These are phyloP conservation scores for Porites rus DNA, from an alignment of 92 coral and sea anemone genomes.

Conservation along the genomic window DNA sequence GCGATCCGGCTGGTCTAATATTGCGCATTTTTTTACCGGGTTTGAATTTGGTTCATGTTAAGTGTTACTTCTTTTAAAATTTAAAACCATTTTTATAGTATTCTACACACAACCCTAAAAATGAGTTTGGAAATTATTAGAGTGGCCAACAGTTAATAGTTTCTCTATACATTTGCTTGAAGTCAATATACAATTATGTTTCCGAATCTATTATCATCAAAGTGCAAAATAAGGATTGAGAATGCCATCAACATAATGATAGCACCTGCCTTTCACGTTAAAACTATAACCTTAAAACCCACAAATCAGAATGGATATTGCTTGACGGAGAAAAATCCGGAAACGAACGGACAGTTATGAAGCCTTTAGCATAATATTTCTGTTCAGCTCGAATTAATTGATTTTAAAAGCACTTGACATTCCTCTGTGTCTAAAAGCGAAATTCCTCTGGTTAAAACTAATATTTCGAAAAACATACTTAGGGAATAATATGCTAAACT, in stretches of 20 bases:
- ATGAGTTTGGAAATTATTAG: too few species aligned
- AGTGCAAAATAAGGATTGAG: neutral
- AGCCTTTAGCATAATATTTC: constrained; percentile 1
- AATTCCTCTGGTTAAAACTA: neutral
- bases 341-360: neutral
- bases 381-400: neutral
- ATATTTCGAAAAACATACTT: neutral
- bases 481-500: neutral
- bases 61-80: too few species aligned
- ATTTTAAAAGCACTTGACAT: constrained; percentile 8
- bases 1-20: neutral
- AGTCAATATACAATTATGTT: neutral
- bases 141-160: too few species aligned
- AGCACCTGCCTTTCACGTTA: neutral
- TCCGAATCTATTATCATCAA: neutral
- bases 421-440: constrained; percentile 1
- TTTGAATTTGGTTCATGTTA: too few species aligned
- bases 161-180: neutral
- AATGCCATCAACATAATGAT: neutral
- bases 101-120: too few species aligned
- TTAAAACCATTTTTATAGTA: too few species aligned
- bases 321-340: neutral
- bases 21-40: too few species aligned
- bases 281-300: neutral
- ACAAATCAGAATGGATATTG: neutral